Base-by-base conservation (phyloP, 2,888 invertebrate species). In the Caenorhabditis sinica region DNA sequence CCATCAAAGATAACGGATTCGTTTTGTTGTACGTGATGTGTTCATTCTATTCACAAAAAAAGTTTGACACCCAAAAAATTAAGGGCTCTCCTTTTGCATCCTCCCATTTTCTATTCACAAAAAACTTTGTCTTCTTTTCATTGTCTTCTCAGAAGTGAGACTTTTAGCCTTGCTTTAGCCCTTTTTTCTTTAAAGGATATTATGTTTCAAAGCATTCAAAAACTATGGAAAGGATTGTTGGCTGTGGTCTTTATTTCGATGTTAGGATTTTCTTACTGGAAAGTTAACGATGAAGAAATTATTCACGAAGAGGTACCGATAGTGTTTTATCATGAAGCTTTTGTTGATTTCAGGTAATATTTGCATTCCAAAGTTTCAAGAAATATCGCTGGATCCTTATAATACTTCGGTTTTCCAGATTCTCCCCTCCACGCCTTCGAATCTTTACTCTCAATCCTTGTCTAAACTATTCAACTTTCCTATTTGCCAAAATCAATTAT, bases 391-490 rank as follows among this genome's bases (percentile, higher is more conserved):
- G n/a, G n/a, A n/a, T n/a, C n/a, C n/a, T n/a, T n/a, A n/a, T n/a
- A n/a, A n/a, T n/a, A n/a, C n/a, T n/a, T n/a, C n/a, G n/a, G n/a
- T 40, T 28, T 53, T 49, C 8, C 45, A 75, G 75, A 58, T 66
- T 43, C n/a, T 58, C 66, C 2, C 66, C 75, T n/a, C 66, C 75
- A 11, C 30, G 63, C 8, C 58, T 75, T 6, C 75, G 75, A 40
- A 30, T 75, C 6, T 75, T 75, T 28, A 49, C 75, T 9, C 40
- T 75, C 23, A 75, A 75, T 45, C 75, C 66, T 6, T 75, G 75
- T n/a, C 13, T 75, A 0, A 45, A 28, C 20, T 58, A 58, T 1
- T 13, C 30, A 15, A 68, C 28, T 56, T 66, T 23, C 33, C 11
- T 68, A 5, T 11, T 58, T 0, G 36, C 25, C 0, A 28, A 68